Base-by-base conservation (phyloP, 2,797 vertebrate genomes). In the Sebastes kiyomatsui region DNA sequence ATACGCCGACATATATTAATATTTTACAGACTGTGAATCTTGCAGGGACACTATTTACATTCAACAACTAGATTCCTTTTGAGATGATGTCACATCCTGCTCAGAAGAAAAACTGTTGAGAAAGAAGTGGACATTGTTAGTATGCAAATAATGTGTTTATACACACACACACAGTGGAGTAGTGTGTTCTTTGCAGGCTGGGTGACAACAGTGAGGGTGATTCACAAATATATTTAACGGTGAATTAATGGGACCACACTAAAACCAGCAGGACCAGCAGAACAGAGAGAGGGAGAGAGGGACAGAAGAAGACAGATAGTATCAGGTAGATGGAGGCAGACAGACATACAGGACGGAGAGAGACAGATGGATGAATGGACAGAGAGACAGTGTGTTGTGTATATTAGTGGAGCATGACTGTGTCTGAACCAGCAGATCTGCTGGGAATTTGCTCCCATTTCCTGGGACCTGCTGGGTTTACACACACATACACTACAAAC, bases 371-470 rank as follows among this genome's bases (percentile, higher is more conserved):
- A 85, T 67, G 32, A 18, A 28, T 7, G 72, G 79, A 79, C 76
- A 54, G 77, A 23, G 66, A 42, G 73, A 77, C 60, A 5, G 38
- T 54, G 78, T 73, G 77, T 73, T 59, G 68, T 54, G 54, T 67
- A 14, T 56, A 67, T 81, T 59, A 60, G 22, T 69, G 67, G 25
- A 82, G 68, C 60, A 64, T 52, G 72, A 56, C 90, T 69, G 86
- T 75, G 85, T 85, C 71, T 75, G 75, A 77, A 92, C 52, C 92
- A 93, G 88, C 82, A 77, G 86, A 94, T 93, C 94, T 92, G 94
- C 91, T 94, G 95, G 79, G 94, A 93, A 83, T 91, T 83, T 93
- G 90, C 90, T 93, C 90, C 82, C 75, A 82, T 90, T 96, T 95
- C 95, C 94, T 94, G 94, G 25, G 73, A 79, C 93, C 70, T 90